A percentile compares a stretch with the other conserved stretches of the same genome.
Evolutionary conservation across 2,113 vertebrate species (phyloP).

Genomic region (Halcyon senegalensis): DNA sequence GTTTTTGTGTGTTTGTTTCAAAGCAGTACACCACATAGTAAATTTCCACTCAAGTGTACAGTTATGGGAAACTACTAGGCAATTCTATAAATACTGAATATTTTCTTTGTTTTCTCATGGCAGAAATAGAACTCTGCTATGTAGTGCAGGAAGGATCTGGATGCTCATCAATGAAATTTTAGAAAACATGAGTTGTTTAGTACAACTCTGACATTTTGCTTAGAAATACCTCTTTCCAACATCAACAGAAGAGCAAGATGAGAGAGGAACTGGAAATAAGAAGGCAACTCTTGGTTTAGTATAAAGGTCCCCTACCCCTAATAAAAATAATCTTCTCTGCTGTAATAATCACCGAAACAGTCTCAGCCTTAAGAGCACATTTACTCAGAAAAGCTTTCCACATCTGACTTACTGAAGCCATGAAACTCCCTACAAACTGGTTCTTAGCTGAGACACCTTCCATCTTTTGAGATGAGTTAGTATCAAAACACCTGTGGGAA

Average conservation of each 20-base stretch:
- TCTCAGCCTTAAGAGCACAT: not conserved
- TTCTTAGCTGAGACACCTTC: not conserved
- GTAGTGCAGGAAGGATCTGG: not conserved
- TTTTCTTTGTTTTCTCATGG: conserved; percentile 24
- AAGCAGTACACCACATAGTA: not conserved
- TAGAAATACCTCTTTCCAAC: not conserved
- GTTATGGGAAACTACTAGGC: not conserved
- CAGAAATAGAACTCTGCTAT: conserved; percentile 10
- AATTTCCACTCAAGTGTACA: not conserved
- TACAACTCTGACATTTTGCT: not conserved
- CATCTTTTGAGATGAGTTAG: not conserved
- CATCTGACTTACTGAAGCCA: not conserved
- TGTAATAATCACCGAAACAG: not conserved
- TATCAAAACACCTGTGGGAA: not conserved
- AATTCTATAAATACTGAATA: not conserved
- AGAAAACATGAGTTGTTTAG: conserved; percentile 9
- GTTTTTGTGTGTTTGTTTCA: not conserved
- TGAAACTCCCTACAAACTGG: not conserved
- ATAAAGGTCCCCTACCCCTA: not conserved
- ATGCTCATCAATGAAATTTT: not conserved
- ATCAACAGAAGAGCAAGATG: not conserved
- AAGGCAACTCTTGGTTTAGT: not conserved
- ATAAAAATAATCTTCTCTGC: not conserved
- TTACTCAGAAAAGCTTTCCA: not conserved
- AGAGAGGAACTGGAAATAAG: not conserved